Evolutionary conservation across 1,140 invertebrate genomes (phyloP).

Genomic region (Aphaenogaster rudis): DNA sequence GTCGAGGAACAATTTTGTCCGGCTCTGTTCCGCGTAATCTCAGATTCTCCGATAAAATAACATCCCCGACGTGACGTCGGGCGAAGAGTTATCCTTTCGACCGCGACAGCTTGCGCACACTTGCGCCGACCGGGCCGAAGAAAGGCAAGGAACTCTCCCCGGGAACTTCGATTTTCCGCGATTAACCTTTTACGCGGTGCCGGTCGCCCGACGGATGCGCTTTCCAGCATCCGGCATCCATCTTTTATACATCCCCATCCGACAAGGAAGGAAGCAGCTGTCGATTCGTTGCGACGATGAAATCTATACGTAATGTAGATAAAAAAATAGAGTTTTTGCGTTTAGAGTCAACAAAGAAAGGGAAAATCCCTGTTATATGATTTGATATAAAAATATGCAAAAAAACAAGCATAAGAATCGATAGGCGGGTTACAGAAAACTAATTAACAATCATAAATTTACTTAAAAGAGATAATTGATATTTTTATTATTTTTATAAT

Average conservation of each 20-base stretch:
- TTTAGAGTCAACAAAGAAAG: background rate
- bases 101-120: constrained; percentile 24
- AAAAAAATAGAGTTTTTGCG: constrained; percentile 6
- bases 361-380: background rate
- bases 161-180: constrained; percentile 39
- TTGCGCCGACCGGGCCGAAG: constrained; percentile 9
- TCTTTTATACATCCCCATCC: constrained; percentile 6
- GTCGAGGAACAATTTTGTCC: background rate
- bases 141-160: background rate
- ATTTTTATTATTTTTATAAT: constrained; percentile 1
- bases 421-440: background rate
- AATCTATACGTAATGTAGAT: background rate
- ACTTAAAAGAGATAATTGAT: background rate
- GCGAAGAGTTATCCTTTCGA: background rate
- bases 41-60: constrained; percentile 19
- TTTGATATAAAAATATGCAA: constrained; percentile 8
- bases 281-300: background rate
- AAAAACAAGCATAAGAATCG: background rate
- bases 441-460: background rate
- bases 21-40: background rate
- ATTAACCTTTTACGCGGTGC: constrained; percentile 32
- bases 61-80: background rate
- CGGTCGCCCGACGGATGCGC: background rate
- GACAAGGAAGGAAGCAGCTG: constrained; percentile 9
- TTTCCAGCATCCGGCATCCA: constrained; percentile 12